phyloP scores from a whole-genome alignment of 2,888 invertebrate genomes.

The Ectobius pallidus region DNA sequence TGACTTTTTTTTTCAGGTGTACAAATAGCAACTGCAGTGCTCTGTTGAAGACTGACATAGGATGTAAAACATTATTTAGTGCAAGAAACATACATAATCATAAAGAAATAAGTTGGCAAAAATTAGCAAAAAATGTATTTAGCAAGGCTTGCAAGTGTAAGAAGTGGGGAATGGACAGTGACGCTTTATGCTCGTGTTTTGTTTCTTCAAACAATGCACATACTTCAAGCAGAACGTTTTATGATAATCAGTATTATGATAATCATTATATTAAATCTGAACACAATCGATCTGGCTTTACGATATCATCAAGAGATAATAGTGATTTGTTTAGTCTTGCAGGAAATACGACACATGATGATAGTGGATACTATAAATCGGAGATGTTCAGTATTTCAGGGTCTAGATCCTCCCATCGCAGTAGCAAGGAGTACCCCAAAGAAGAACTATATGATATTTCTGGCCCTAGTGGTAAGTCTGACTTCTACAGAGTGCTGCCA shows the following conservation, averaged over 20 bases:
- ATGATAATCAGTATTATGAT: background rate
- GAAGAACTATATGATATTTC: too few species aligned
- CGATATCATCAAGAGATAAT: too few species aligned
- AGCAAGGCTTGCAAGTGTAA: background rate
- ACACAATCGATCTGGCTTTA: too few species aligned
- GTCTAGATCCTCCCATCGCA: too few species aligned
- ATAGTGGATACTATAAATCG: too few species aligned
- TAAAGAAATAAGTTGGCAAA: background rate
- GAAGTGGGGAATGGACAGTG: background rate
- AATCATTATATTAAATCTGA: background rate
- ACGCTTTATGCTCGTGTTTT: background rate
- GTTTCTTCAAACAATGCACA: background rate
- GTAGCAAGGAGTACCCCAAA: too few species aligned
- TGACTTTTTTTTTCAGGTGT: constrained; percentile 15
- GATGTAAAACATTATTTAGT: background rate
- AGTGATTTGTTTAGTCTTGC: too few species aligned
- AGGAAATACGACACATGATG: too few species aligned
- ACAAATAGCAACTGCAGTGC: constrained; percentile 17
- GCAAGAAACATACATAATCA: constrained; percentile 16
- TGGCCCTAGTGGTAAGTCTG: too few species aligned
- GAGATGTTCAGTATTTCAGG: too few species aligned
- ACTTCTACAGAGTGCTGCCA: too few species aligned
- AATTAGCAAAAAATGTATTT: constrained; percentile 2
- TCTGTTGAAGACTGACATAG: background rate
- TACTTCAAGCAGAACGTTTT: background rate